Evolutionary conservation across 2,888 invertebrate species (phyloP).

Genomic region (Orchesellides sinensis): DNA sequence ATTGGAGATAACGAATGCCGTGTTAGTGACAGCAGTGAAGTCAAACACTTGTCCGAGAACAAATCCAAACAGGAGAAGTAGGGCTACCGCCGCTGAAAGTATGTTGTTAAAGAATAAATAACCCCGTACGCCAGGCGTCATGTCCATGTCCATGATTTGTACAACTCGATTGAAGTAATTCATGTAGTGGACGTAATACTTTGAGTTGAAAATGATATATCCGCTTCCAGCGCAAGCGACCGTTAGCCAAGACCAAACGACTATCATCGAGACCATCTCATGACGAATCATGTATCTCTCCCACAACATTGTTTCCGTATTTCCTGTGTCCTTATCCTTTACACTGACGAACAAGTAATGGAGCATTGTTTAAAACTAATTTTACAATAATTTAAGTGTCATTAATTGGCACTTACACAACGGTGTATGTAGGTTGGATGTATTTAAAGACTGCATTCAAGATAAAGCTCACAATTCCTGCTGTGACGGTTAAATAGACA

Average conservation of each 20-base stretch:
- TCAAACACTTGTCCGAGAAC: constrained; percentile 6
- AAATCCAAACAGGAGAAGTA: constrained; percentile 38
- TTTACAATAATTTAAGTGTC: not conserved
- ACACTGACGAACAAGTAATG: too few species aligned
- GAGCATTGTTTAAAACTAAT: too few species aligned
- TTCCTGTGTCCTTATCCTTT: constrained; percentile 37
- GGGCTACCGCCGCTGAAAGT: constrained; percentile 26
- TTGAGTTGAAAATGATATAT: constrained; percentile 61
- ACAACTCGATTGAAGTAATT: constrained; percentile 71
- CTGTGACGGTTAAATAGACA: constrained; percentile 37
- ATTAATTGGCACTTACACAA: constrained; percentile 40
- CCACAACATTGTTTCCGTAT: constrained; percentile 38
- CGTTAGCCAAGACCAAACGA: constrained; percentile 68
- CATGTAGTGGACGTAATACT: constrained; percentile 69
- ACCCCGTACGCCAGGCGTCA: constrained; percentile 59
- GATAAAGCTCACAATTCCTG: constrained; percentile 60
- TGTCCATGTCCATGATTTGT: constrained; percentile 70
- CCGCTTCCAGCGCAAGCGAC: constrained; percentile 60
- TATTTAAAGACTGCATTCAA: constrained; percentile 8
- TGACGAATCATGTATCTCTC: constrained; percentile 59
- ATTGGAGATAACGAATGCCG: constrained; percentile 50
- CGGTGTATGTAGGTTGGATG: constrained; percentile 16
- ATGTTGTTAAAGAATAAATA: constrained; percentile 68
- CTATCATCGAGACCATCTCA: constrained; percentile 68
- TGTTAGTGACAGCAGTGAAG: constrained; percentile 61